Percentiles rank a stretch among this genome's conserved stretches.
Evolutionary conservation across 2,113 vertebrate species (phyloP).

Genomic region (Sphyrna mokarran): DNA sequence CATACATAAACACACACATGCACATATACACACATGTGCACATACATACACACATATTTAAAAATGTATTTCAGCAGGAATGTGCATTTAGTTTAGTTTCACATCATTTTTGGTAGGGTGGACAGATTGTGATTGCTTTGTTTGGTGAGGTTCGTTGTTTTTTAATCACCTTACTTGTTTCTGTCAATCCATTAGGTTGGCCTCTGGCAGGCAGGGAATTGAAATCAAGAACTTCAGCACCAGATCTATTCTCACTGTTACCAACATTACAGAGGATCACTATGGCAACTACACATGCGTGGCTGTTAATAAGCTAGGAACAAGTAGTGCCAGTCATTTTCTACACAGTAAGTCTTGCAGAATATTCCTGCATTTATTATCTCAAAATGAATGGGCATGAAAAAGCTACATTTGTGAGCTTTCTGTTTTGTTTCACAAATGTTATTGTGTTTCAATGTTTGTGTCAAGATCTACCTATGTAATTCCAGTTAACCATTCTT

Average conservation of each 20-base stretch:
- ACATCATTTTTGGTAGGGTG: not conserved
- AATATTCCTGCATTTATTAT: not conserved
- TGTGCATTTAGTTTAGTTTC: not conserved
- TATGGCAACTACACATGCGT: slow-evolving; percentile 99
- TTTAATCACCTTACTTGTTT: slow-evolving; percentile 44
- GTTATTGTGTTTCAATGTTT: not conserved
- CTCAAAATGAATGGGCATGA: slow-evolving; percentile 10
- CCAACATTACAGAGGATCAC: slow-evolving; percentile 95
- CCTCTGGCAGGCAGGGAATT: slow-evolving; percentile 85
- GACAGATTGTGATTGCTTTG: not conserved
- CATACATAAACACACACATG: too few relatives aligned
- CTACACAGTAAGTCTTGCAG: slow-evolving; percentile 86
- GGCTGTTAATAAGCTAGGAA: slow-evolving; percentile 89
- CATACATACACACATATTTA: not conserved
- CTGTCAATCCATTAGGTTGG: slow-evolving; percentile 71
- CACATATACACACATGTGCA: too few relatives aligned
- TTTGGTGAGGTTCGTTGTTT: slow-evolving; percentile 41
- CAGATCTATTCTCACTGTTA: slow-evolving; percentile 92
- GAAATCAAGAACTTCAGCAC: slow-evolving; percentile 90
- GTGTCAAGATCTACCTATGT: not conserved
- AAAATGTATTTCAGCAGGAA: not conserved
- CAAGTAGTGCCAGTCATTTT: slow-evolving; percentile 87
- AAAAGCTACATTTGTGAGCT: not conserved
- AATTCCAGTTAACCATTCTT: not conserved
- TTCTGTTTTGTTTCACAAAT: not conserved